Evolutionary conservation across 2,797 vertebrate species (phyloP), one percentile per base, ranked within the genome.

Genomic region (Poeciliopsis gracilis): DNA sequence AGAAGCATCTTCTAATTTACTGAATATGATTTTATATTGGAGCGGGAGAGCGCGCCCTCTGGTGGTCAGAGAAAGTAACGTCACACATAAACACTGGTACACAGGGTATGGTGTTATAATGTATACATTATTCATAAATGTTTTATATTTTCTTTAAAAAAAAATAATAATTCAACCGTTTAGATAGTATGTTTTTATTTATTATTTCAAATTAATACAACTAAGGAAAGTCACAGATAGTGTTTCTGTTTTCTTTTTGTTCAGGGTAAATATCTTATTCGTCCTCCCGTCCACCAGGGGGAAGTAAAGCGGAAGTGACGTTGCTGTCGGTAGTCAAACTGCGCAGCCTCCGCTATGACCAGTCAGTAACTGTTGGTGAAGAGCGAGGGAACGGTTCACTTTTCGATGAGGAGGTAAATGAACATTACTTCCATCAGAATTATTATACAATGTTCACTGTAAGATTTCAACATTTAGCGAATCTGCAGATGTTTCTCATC

Each of bases 221-320:
- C 16, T 9, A 38, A 38, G 6, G 36, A 10, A 23, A 23, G 38
- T 66, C 16, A 63, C 6, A 33, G 36, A 63, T 16, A 36, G 5
- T 36, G 1, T 66, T 66, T 33, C 7, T 4, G 3, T 66, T 20
- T 20, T 10, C 2, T 38, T 10, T 66, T 18, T 3, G 1, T 16
- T 18, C 61, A 20, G 18, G 30, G 30, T 12, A n/a, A 55, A 30
- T 13, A 0, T 4, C 1, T 16, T 15, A 3, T 45, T 15, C 16
- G 23, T n/a, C 67, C 67, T 70, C 67, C 67, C 5, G 11, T 70
- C 67, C 67, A 28, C 25, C 23, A 70, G 67, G 67, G 67, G 67
- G 25, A 18, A 20, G 30, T 41, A 12, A 66, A 36, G 41, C 67
- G 5, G 38, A 13, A 13, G 23, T 8, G 28, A 13, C 41, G 12